Evolutionary conservation across 2,113 vertebrate genomes (phyloP).

Genomic region (Atrichornis clamosus): DNA sequence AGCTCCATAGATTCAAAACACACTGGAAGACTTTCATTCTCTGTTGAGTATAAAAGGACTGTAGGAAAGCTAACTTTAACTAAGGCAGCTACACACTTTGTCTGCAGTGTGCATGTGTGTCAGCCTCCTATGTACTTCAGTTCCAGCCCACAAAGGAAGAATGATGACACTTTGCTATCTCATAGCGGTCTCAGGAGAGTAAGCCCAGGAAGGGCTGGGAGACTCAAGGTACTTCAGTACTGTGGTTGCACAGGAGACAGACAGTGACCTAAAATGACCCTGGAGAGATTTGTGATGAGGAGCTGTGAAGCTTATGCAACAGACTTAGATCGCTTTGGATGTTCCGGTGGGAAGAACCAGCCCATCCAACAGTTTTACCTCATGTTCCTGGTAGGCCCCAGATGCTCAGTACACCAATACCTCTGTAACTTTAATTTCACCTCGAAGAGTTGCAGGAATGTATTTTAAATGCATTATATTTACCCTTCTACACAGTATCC

Average conservation of each 20-base stretch:
- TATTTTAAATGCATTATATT: conserved; percentile 27
- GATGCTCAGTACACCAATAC: not conserved
- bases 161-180: rapidly evolving
- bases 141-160: not conserved
- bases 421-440: conserved; percentile 9
- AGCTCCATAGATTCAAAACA: not conserved
- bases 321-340: not conserved
- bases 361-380: not conserved
- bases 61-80: not conserved
- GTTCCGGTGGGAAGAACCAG: not conserved
- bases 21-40: not conserved
- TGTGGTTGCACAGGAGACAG: not conserved
- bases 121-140: not conserved
- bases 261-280: not conserved
- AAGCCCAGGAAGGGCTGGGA: not conserved
- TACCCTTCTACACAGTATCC: not conserved
- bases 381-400: not conserved
- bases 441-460: not conserved
- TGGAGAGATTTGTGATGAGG: not conserved
- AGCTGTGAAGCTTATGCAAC: not conserved
- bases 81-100: not conserved
- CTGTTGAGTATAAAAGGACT: not conserved
- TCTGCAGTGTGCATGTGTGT: not conserved
- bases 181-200: not conserved
- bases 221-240: not conserved